Evolutionary conservation across 1,140 invertebrate genomes (phyloP), one percentile per base, ranked within the genome.

Genomic region (Drosophila mojavensis): DNA sequence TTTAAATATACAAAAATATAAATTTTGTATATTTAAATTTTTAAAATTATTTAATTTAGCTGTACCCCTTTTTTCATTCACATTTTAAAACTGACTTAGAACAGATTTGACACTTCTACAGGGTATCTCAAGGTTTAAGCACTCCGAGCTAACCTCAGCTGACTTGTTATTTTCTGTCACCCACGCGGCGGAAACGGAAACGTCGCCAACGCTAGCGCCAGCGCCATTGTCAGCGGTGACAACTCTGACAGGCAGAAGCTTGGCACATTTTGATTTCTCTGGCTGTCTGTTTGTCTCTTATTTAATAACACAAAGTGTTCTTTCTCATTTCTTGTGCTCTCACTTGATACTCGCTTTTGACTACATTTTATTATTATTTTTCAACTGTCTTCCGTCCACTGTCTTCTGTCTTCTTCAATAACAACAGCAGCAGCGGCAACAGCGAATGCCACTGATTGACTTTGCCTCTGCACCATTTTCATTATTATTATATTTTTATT

Each of bases 241-340:
- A 64, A 41, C 64, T 53, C 54, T 47, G 39, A 58, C 50, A 53
- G 61, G 41, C 47, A 43, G 60, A 51, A 36, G 47, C 56, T 74
- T 53, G 69, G 43, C 56, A 64, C 58, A 75, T 71, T 84, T 83
- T 80, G 81, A 80, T 77, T 84, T 80, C 59, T 62, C 81, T 82
- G 59, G 66, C 78, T 74, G 68, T 65, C 81, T 82, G 59, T 69
- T 74, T 74, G 68, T 53, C 39, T 53, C 68, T 41, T 69, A 45
- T 79, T 84, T 74, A 85, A 85, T 85, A 84, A 80, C 56, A 84
- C 77, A 85, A 85, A 84, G 78, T 84, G 78, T 85, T 47, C 43
- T 47, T 48, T 48, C 41, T 64, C 43, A 61, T 59, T 63, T 50
- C 53, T 72, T 55, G 56, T 45, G 33, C 33, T 62, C 33, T 20